Conservation (phyloP, 2,888 invertebrate species). For the Pollenia labialis region DNA sequence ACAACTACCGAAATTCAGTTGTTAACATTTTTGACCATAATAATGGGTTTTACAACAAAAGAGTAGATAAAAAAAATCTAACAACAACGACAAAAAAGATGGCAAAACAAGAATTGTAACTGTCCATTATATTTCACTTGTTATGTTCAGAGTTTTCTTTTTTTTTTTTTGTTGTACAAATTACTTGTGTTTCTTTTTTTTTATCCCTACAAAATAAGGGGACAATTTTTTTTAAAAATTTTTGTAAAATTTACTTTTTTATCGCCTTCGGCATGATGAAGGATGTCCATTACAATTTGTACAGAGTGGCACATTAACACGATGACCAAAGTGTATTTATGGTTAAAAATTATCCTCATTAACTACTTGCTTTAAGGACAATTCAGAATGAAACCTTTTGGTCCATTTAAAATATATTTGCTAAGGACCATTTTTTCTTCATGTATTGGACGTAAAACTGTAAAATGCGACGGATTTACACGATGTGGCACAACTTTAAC, state of each 20-base stretch:
- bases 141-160: slow-evolving; percentile 33
- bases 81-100: slow-evolving; percentile 16
- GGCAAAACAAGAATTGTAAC: slow-evolving; percentile 38
- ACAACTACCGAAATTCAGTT: slow-evolving; percentile 44
- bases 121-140: slow-evolving; percentile 37
- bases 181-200: not conserved
- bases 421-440: no score
- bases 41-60: slow-evolving; percentile 55
- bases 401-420: no score
- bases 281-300: not conserved
- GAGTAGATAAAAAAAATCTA: slow-evolving; percentile 1
- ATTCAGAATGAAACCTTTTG: no score
- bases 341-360: not conserved
- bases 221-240: slow-evolving; percentile 26
- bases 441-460: no score
- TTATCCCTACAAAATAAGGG: slow-evolving; percentile 8
- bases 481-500: no score
- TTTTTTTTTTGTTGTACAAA: not conserved
- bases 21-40: slow-evolving; percentile 68
- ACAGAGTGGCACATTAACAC: slow-evolving; percentile 30
- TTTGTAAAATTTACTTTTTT: slow-evolving; percentile 12
- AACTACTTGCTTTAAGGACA: not conserved
- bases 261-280: slow-evolving; percentile 8
- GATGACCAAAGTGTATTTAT: slow-evolving; percentile 2
- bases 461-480: no score